These are phyloP conservation scores for Leptoclinus maculatus DNA, from an alignment of 2,797 vertebrate genomes.

Conservation along the genomic window DNA sequence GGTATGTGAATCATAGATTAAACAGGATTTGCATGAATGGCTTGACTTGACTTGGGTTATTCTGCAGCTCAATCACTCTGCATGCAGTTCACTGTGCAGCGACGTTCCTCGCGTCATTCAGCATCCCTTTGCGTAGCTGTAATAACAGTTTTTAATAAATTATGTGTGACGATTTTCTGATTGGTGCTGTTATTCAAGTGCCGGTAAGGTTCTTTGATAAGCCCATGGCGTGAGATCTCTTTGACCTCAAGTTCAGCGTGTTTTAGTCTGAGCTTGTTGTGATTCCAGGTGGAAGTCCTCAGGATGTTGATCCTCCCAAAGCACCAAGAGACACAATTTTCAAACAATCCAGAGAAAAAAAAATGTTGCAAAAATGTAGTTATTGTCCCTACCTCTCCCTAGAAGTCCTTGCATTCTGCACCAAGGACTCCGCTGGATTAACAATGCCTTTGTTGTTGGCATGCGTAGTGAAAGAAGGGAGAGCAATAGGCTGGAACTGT, in stretches of 20 bases:
- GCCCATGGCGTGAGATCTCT: constrained; percentile 41
- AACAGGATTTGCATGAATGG: constrained; percentile 40
- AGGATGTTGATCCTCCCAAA: constrained; percentile 77
- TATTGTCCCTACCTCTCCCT: constrained; percentile 63
- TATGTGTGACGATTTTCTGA: constrained; percentile 9
- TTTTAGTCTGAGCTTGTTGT: constrained; percentile 72
- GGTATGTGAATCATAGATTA: constrained; percentile 46
- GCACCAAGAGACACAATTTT: constrained; percentile 75
- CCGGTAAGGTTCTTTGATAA: constrained; percentile 13
- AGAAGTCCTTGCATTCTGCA: constrained; percentile 81
- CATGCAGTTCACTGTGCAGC: background rate
- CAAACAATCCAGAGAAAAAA: constrained; percentile 54
- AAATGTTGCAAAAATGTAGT: constrained; percentile 49
- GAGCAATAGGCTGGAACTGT: constrained; percentile 76
- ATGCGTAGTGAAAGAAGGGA: constrained; percentile 75
- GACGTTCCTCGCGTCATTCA: background rate
- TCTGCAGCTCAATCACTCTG: constrained; percentile 7
- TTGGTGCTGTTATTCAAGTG: constrained; percentile 13
- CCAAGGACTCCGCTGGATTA: constrained; percentile 77
- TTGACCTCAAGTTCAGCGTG: constrained; percentile 62
- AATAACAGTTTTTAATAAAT: background rate
- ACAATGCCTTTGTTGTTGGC: constrained; percentile 86
- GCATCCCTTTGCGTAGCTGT: background rate
- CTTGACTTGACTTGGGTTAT: constrained; percentile 22
- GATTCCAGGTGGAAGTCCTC: constrained; percentile 77